Conservation (phyloP, 2,888 invertebrate species). For the Hedya salicella region DNA sequence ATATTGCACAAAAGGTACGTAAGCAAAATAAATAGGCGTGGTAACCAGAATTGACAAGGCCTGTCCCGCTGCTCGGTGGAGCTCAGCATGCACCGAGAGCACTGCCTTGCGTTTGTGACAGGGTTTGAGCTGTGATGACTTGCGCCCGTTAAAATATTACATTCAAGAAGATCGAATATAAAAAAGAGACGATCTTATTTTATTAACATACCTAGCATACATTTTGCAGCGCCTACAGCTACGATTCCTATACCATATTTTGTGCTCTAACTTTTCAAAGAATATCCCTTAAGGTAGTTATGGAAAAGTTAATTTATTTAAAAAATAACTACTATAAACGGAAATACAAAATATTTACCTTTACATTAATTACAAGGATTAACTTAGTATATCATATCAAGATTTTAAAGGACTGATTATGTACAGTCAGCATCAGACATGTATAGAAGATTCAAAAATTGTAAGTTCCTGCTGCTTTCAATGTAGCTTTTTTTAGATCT, state of each 20-base stretch:
- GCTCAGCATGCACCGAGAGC: too few relatives aligned
- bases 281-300: neutral
- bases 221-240: neutral
- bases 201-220: neutral
- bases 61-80: too few relatives aligned
- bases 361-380: neutral
- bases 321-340: neutral
- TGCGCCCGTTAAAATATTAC: neutral
- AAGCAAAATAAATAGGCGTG: neutral
- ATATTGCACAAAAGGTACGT: constrained; percentile 15
- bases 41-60: too few relatives aligned
- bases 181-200: neutral
- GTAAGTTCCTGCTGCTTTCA: too few relatives aligned
- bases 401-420: neutral
- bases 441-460: too few relatives aligned
- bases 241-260: neutral
- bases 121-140: neutral
- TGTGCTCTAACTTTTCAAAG: neutral
- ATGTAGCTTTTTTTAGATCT: too few relatives aligned
- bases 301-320: neutral
- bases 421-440: too few relatives aligned
- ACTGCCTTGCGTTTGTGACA: neutral
- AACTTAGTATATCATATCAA: neutral
- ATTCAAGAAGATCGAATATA: neutral
- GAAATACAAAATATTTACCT: neutral